Conservation (phyloP, 2,113 vertebrate genomes). For the Myrmecobius fasciatus region DNA sequence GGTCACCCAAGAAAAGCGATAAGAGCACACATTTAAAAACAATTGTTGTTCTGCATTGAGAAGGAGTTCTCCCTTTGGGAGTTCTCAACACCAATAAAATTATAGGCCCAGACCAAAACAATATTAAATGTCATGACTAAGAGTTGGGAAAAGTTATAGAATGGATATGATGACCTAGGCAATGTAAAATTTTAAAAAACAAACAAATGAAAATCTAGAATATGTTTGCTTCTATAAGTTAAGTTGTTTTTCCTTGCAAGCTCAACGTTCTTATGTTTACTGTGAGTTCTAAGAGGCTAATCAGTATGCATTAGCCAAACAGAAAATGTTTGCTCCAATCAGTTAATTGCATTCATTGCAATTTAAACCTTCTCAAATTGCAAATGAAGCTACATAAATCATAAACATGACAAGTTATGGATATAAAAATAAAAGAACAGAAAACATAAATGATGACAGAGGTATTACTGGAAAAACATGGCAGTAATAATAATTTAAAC, state of each 20-base stretch:
- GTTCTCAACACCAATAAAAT: background rate
- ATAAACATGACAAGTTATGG: background rate
- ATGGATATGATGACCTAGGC: background rate
- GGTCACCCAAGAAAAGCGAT: too few relatives aligned
- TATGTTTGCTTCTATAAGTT: background rate
- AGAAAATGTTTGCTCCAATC: slow-evolving; percentile 4
- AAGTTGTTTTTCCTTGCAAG: background rate
- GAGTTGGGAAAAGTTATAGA: background rate
- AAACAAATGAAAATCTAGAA: background rate
- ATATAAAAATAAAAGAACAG: background rate
- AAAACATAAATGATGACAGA: background rate
- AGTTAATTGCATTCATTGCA: background rate
- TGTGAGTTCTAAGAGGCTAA: background rate
- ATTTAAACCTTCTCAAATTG: slow-evolving; percentile 29
- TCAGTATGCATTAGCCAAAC: background rate
- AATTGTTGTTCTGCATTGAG: background rate
- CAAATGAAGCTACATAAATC: background rate
- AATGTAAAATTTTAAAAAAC: background rate
- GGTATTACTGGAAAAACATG: background rate
- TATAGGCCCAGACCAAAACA: background rate
- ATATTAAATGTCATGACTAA: background rate
- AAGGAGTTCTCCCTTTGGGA: background rate
- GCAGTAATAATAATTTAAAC: slow-evolving; percentile 38
- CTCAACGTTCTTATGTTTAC: slow-evolving; percentile 20
- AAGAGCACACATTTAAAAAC: too few relatives aligned